Conservation (phyloP, 2,113 vertebrate species). For the Phycodurus eques region DNA sequence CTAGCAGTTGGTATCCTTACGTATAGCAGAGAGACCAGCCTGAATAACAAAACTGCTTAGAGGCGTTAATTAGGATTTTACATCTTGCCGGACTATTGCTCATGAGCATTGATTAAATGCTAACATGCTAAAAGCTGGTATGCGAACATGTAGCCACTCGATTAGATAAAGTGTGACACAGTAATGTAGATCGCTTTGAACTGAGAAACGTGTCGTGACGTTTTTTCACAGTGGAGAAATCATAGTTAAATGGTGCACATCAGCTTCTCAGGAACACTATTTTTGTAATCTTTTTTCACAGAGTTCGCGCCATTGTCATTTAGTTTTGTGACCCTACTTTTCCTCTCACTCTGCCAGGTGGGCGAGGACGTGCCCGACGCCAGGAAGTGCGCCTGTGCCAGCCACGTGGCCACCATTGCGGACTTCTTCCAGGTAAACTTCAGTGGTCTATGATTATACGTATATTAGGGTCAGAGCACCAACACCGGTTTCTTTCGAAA, state of each 20-base stretch:
- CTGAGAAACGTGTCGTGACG: not conserved
- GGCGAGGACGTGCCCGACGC: constrained; percentile 93
- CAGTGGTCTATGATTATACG: not conserved
- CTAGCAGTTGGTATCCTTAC: no score
- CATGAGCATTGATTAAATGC: no score
- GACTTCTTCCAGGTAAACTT: constrained; percentile 93
- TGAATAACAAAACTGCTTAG: no score
- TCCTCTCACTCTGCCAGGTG: constrained; percentile 73
- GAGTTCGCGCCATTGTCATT: not conserved
- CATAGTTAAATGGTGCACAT: not conserved
- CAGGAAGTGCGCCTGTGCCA: constrained; percentile 94
- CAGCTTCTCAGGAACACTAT: not conserved
- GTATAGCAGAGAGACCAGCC: no score
- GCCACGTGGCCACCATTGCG: constrained; percentile 91
- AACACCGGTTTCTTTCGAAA: not conserved
- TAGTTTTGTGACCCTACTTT: not conserved
- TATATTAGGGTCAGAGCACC: not conserved
- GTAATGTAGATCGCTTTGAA: no score
- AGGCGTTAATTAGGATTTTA: no score
- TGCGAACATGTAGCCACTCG: no score
- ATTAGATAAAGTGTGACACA: no score
- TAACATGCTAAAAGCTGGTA: no score
- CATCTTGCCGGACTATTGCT: no score
- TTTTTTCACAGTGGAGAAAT: not conserved
- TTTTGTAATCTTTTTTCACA: not conserved